phyloP scores from a whole-genome alignment of 2,113 vertebrate species.

The Tupaia chinensis region DNA sequence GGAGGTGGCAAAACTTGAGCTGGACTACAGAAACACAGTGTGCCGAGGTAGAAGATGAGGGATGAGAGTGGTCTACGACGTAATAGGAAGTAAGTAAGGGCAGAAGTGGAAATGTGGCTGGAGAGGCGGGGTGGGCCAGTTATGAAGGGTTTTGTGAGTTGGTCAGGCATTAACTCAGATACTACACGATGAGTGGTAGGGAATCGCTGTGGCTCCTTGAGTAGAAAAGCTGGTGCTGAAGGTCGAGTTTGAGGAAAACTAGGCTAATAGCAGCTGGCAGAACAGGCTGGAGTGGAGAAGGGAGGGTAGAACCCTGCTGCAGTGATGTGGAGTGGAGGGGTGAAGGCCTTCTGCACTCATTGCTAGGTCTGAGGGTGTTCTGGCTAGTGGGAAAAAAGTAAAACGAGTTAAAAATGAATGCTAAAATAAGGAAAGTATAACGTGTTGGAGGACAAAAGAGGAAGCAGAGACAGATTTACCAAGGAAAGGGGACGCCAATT shows the following conservation, averaged over 20 bases:
- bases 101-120: neutral
- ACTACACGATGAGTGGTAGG: neutral
- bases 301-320: neutral
- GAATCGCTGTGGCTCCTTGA: neutral
- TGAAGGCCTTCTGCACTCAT: neutral
- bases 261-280: neutral
- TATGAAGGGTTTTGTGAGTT: neutral
- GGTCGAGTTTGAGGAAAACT: neutral
- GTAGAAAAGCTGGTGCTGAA: neutral
- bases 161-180: neutral
- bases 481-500: neutral
- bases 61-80: too few species aligned
- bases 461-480: neutral
- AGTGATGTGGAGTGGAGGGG: neutral
- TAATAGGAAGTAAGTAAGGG: neutral
- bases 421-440: neutral
- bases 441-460: neutral
- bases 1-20: neutral
- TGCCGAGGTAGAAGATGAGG: neutral
- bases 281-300: neutral
- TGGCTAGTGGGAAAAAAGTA: neutral
- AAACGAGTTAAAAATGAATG: neutral
- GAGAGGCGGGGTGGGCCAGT: neutral
- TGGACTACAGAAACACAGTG: neutral
- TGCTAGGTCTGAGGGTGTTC: neutral